phyloP scores from a whole-genome alignment of 2,113 vertebrate genomes.

The Nettapus auritus region DNA sequence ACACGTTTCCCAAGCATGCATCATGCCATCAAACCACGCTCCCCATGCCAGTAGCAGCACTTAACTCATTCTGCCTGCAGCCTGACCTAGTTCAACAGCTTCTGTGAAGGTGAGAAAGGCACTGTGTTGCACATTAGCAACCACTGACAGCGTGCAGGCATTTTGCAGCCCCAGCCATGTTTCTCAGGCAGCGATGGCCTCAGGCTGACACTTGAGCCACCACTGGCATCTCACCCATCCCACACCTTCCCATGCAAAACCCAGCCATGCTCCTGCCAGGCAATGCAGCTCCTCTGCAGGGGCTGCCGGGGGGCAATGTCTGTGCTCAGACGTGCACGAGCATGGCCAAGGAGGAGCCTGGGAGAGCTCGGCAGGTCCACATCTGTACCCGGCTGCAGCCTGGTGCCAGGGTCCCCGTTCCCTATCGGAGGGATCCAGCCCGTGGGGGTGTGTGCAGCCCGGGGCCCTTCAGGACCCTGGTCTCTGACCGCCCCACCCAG shows the following conservation, averaged over 20 bases:
- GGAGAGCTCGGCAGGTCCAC: neutral
- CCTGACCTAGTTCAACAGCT: neutral
- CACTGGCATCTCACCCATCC: neutral
- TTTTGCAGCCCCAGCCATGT: neutral
- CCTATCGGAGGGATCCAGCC: neutral
- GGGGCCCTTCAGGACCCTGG: neutral
- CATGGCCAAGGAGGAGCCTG: accelerated
- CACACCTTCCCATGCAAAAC: accelerated
- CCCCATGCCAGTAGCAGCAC: accelerated
- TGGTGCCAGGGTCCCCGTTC: neutral
- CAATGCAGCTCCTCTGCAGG: neutral
- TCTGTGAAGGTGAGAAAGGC: neutral
- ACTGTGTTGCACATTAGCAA: neutral
- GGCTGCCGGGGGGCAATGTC: neutral
- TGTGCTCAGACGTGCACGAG: accelerated
- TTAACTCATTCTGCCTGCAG: neutral
- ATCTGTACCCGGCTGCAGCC: accelerated
- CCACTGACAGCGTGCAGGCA: neutral
- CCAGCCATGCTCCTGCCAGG: neutral
- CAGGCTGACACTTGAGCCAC: neutral
- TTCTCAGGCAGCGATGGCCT: neutral
- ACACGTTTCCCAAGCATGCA: neutral
- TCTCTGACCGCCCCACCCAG: too few species aligned
- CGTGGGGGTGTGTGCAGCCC: accelerated
- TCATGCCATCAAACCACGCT: accelerated